These are phyloP conservation scores for Tiliqua scincoides DNA, from an alignment of 2,113 vertebrate genomes.

Conservation along the genomic window DNA sequence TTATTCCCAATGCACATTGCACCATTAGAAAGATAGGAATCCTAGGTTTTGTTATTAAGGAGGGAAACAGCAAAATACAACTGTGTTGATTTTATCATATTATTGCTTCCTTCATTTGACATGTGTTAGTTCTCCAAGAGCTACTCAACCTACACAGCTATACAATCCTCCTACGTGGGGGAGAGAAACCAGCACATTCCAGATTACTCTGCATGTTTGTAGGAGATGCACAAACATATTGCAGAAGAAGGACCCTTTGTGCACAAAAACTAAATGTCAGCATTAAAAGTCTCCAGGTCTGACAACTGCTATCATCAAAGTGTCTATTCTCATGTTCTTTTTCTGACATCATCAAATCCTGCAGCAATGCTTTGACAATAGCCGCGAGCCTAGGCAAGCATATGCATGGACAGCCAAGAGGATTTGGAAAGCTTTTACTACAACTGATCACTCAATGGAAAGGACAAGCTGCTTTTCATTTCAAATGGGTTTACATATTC, in stretches of 20 bases:
- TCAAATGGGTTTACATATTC: not conserved
- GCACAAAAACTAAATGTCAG: not conserved
- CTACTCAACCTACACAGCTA: not conserved
- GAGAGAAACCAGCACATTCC: not conserved
- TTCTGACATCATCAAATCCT: not conserved
- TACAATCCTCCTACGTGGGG: not conserved
- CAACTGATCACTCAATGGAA: not conserved
- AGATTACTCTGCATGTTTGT: not conserved
- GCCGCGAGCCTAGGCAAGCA: not conserved
- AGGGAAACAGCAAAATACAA: not conserved
- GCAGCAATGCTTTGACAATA: not conserved
- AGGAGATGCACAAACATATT: not conserved
- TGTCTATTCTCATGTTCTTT: not conserved
- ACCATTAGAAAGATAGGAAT: not conserved
- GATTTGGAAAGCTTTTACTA: not conserved
- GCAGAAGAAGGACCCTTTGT: not conserved
- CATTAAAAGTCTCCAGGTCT: not conserved
- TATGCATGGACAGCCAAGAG: not conserved
- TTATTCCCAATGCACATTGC: conserved; percentile 5
- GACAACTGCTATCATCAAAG: not conserved
- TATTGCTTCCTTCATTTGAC: not conserved
- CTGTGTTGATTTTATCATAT: not conserved
- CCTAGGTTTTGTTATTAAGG: not conserved
- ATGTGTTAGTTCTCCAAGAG: no score
- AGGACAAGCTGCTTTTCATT: not conserved